Base-by-base conservation (phyloP, 2,113 vertebrate species). In the Myanophis thanlyinensis region DNA sequence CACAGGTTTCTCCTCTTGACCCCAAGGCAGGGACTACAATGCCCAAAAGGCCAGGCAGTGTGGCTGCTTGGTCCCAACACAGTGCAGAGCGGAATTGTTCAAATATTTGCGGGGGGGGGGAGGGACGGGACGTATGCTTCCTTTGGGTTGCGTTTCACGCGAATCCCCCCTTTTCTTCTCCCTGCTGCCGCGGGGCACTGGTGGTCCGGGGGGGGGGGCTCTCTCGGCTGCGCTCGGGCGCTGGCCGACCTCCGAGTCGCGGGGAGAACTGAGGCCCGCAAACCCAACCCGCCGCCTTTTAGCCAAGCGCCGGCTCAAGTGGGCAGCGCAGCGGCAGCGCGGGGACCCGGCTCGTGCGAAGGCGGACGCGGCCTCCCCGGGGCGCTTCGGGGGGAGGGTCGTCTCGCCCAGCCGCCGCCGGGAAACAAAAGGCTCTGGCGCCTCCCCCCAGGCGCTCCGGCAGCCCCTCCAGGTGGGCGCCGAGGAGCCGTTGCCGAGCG, bases 401-500 rank as follows among this genome's bases (percentile, higher is more conserved):
- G 25, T 4, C n/a, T 35, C n/a, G 2, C 13, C 67, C 5, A 2
- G n/a, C n/a, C n/a, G 5, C 67, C n/a, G 15, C n/a, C 15, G 2
- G 5, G 8, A 80, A 80, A 73, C 25, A 59, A 59, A 27, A 7
- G 54, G 54, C 22, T 56, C 87, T 11, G 51, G 8, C 86, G 94
- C 92, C 94, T 95, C 97, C 95, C 95, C 73, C 89, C 90, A 59
- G 13, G 4, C 95, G 13, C 12, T 73, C 94, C 94, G 97, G 96
- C 97, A 97, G 95, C 96, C 95, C 94, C 96, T 96, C 96, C 98
- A 98, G 98, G 98, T 97, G 97, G 95, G 95, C 97, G 97, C 98
- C 98, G 98, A 98, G 98, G 98, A 98, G 97, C 96, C 97, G 97
- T 97, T 97, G 91, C 97, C 98, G 97, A 98, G 98, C 97, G 97